Percentiles rank a stretch among this genome's conserved stretches.
phyloP scores from a whole-genome alignment of 2,113 vertebrate genomes.

The Sinocyclocheilus anophthalmus region DNA sequence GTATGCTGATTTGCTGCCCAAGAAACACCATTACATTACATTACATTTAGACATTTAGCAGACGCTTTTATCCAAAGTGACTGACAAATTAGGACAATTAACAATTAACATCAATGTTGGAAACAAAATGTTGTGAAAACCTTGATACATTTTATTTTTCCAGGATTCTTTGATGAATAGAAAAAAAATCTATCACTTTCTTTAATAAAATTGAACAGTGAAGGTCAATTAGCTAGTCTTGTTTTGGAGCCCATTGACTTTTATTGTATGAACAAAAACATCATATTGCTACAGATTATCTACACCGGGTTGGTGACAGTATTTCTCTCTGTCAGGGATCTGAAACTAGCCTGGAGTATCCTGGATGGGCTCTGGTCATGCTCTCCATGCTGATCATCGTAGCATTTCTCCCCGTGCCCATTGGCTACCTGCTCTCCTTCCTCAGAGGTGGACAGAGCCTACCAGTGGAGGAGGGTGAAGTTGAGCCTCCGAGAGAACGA shows the following conservation, averaged over 20 bases:
- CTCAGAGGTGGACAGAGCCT: conserved; percentile 61
- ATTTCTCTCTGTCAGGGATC: conserved; percentile 77
- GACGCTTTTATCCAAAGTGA: too few relatives aligned
- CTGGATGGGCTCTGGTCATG: conserved; percentile 88
- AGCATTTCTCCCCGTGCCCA: conserved; percentile 86
- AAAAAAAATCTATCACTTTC: too few relatives aligned
- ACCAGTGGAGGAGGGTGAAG: conserved; percentile 68
- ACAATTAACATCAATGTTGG: too few relatives aligned
- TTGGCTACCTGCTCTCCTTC: conserved; percentile 82
- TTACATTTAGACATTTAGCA: too few relatives aligned
- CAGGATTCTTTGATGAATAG: neutral
- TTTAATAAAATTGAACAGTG: too few relatives aligned
- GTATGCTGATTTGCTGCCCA: too few relatives aligned
- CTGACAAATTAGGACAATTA: too few relatives aligned
- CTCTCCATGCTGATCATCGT: conserved; percentile 84
- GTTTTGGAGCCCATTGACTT: neutral
- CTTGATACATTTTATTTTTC: neutral
- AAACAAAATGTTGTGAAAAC: too few relatives aligned
- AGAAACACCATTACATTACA: too few relatives aligned
- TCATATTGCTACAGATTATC: neutral
- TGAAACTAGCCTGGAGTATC: conserved; percentile 88
- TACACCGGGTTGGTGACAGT: neutral
- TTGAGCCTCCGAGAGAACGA: conserved; percentile 80
- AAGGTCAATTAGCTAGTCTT: neutral
- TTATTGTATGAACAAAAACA: neutral